These are phyloP conservation scores for Phyllotis vaccarum DNA, from an alignment of 2,797 vertebrate species.

Conservation along the genomic window DNA sequence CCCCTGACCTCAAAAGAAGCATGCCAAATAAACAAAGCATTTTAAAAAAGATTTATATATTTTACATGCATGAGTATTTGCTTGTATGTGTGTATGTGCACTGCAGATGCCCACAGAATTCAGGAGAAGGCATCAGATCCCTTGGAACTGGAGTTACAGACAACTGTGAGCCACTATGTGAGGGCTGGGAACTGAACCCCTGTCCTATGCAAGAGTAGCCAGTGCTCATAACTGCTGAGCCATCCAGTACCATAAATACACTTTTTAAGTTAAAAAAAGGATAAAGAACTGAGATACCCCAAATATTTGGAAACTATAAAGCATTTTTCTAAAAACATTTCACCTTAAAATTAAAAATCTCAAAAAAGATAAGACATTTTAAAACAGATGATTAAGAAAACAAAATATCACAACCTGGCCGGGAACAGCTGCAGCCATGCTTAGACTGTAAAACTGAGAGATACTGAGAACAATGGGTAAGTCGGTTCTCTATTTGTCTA, in stretches of 20 bases:
- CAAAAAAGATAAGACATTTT: not conserved
- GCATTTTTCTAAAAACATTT: not conserved
- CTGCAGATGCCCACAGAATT: not conserved
- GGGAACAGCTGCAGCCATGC: not conserved
- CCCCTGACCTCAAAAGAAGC: not conserved
- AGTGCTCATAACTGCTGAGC: not conserved
- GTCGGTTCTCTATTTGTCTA: not conserved
- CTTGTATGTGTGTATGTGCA: not conserved
- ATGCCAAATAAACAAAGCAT: not conserved
- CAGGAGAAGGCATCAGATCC: not conserved
- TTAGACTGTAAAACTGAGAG: slow-evolving; percentile 1
- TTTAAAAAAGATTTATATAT: not conserved
- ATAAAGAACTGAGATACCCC: not conserved
- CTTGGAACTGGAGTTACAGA: not conserved
- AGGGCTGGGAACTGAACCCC: not conserved
- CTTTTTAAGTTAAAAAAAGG: not conserved
- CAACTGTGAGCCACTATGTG: not conserved
- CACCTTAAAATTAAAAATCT: not conserved
- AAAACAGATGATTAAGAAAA: not conserved
- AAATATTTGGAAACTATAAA: not conserved
- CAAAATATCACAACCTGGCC: not conserved
- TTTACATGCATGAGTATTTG: not conserved
- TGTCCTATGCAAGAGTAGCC: not conserved
- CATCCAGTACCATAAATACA: not conserved
- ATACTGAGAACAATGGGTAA: not conserved